These are phyloP conservation scores for Scaptomyza pallida DNA, from an alignment of 1,140 invertebrate species.

Conservation along the genomic window DNA sequence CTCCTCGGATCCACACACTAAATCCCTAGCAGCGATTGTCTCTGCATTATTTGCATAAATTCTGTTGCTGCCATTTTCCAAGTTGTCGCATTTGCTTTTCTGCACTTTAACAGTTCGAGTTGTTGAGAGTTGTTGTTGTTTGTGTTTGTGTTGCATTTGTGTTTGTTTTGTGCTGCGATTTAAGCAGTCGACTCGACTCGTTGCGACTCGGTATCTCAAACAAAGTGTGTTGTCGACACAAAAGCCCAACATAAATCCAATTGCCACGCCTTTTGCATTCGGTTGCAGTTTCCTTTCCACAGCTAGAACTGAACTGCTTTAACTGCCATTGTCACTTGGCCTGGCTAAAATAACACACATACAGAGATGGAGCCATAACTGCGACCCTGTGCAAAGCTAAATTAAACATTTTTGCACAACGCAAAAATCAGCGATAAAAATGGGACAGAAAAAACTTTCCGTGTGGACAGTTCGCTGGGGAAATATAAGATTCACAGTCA, in stretches of 20 bases:
- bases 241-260: conserved; percentile 45
- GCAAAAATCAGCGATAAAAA: conserved; percentile 42
- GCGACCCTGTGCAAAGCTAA: conserved; percentile 10
- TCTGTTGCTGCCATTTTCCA: not conserved
- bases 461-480: conserved; percentile 34
- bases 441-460: conserved; percentile 10
- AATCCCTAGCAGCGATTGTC: not conserved
- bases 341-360: conserved; percentile 23
- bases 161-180: conserved; percentile 10
- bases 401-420: conserved; percentile 43
- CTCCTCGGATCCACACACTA: not conserved
- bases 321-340: conserved; percentile 38
- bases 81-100: not conserved
- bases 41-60: conserved; percentile 26
- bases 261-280: conserved; percentile 17
- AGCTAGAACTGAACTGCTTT: conserved; percentile 9
- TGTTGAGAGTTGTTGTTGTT: not conserved
- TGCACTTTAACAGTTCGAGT: conserved; percentile 3
- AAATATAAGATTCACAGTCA: conserved; percentile 73
- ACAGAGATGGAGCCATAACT: not conserved
- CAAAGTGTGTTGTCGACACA: conserved; percentile 35
- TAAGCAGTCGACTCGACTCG: not conserved
- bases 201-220: conserved; percentile 1
- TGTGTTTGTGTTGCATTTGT: not conserved
- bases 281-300: not conserved